phyloP scores from a whole-genome alignment of 2,797 vertebrate genomes.

The Euphonia xanthogaster region DNA sequence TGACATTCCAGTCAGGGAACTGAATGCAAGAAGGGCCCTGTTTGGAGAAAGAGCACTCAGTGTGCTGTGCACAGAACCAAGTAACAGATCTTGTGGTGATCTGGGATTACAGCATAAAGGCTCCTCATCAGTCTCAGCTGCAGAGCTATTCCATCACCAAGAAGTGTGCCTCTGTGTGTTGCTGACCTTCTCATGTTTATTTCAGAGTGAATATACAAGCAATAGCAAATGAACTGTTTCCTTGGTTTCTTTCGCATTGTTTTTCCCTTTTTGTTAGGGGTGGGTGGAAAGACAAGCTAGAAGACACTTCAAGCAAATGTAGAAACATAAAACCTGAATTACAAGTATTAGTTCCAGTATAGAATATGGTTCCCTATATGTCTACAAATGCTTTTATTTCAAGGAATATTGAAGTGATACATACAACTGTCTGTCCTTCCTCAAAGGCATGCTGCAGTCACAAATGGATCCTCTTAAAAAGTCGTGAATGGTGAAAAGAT shows the following conservation, averaged over 20 bases:
- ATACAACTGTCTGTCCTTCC: background rate
- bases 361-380: background rate
- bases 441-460: background rate
- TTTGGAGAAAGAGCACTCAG: fast-evolving
- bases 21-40: background rate
- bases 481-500: constrained; percentile 5
- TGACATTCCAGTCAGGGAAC: background rate
- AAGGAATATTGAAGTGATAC: background rate
- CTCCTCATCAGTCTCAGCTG: background rate
- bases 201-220: background rate
- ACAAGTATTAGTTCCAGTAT: background rate
- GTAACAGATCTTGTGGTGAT: background rate
- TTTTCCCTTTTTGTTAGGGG: background rate
- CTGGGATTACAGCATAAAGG: background rate
- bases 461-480: background rate
- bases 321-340: background rate
- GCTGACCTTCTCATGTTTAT: background rate
- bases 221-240: background rate
- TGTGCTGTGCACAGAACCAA: fast-evolving
- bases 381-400: background rate
- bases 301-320: background rate
- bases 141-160: background rate
- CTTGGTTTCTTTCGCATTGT: background rate
- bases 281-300: background rate
- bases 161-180: background rate